A percentile compares a stretch with the other conserved stretches of the same genome.
phyloP scores from a whole-genome alignment of 2,888 invertebrate genomes.

The Andrena haemorrhoa region DNA sequence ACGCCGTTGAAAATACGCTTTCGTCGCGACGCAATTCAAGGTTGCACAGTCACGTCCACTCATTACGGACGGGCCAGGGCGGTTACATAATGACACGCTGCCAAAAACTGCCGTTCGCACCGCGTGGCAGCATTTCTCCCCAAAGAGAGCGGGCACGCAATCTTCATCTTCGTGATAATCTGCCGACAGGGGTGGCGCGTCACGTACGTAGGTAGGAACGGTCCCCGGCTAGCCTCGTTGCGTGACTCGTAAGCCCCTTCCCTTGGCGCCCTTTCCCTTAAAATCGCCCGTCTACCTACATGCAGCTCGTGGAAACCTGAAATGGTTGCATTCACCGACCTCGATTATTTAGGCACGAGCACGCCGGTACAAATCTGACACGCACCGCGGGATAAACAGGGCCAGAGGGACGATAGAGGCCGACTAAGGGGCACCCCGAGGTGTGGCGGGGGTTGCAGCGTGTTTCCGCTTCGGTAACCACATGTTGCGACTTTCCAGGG shows the following conservation, averaged over 20 bases:
- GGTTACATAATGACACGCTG: constrained; percentile 28
- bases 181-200: constrained; percentile 47
- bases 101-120: constrained; percentile 26
- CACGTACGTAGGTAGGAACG: constrained; percentile 61
- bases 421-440: constrained; percentile 22
- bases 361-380: constrained; percentile 37
- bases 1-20: not conserved
- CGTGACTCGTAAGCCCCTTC: constrained; percentile 61
- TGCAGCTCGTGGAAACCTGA: constrained; percentile 20
- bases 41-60: constrained; percentile 51
- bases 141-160: constrained; percentile 28
- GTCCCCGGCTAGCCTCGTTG: constrained; percentile 35
- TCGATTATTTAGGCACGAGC: not conserved
- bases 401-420: constrained; percentile 3
- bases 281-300: constrained; percentile 9
- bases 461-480: constrained; percentile 76
- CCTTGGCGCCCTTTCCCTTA: constrained; percentile 13
- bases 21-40: constrained; percentile 14
- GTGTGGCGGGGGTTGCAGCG: constrained; percentile 57
- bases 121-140: constrained; percentile 38
- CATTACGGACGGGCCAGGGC: not conserved
- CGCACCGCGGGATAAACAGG: constrained; percentile 20
- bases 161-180: constrained; percentile 62
- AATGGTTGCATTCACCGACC: constrained; percentile 3
- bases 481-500: constrained; percentile 77